Conservation (phyloP, 2,797 vertebrate species). For the Manis pentadactyla region DNA sequence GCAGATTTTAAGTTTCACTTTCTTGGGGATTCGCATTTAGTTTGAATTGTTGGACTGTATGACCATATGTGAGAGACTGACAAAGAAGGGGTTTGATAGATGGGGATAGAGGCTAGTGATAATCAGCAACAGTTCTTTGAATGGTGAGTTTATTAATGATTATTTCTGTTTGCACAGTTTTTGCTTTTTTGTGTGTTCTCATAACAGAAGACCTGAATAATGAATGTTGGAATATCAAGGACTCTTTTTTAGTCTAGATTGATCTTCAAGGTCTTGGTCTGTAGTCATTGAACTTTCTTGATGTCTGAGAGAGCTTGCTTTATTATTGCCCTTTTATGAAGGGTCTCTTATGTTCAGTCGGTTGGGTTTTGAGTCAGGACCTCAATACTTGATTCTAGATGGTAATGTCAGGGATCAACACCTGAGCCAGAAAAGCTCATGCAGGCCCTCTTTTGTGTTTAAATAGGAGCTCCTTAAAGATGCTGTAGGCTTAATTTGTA, state of each 20-base stretch:
- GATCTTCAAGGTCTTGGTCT: neutral
- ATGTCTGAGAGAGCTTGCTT: neutral
- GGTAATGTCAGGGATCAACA: neutral
- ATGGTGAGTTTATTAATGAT: neutral
- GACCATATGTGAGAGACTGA: neutral
- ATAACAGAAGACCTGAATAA: neutral
- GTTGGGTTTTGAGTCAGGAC: neutral
- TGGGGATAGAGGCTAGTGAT: neutral
- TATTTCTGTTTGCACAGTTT: neutral
- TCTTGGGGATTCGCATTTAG: neutral
- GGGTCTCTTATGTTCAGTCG: neutral
- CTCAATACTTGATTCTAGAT: neutral
- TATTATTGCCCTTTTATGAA: neutral
- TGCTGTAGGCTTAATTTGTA: neutral
- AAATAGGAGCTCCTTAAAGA: neutral
- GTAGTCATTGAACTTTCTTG: neutral
- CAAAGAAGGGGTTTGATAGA: neutral
- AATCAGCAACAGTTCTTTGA: neutral
- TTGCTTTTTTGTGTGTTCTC: conserved; percentile 13
- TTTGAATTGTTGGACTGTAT: neutral
- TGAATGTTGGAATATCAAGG: neutral
- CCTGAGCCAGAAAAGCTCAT: neutral
- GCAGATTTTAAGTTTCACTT: neutral
- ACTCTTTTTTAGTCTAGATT: neutral
- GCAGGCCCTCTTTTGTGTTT: neutral